Conservation (phyloP, 1,140 invertebrate genomes). For the Wiebesia pumilae region DNA sequence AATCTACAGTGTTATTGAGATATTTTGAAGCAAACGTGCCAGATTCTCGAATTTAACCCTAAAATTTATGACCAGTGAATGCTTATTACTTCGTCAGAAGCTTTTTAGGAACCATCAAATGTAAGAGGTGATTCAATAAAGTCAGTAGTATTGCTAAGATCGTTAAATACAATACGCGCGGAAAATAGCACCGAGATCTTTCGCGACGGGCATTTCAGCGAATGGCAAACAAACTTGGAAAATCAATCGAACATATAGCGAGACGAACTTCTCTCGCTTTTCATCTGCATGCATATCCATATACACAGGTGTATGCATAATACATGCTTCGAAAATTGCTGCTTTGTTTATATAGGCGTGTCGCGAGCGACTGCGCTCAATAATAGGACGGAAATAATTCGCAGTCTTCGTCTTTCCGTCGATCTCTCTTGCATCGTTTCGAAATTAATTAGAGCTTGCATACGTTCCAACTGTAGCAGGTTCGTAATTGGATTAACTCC, state of each 20-base stretch:
- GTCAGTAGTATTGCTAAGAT: background rate
- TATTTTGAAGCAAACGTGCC: background rate
- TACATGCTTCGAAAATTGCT: slow-evolving; percentile 24
- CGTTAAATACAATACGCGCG: background rate
- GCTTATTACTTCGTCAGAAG: background rate
- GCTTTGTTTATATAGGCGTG: slow-evolving; percentile 46
- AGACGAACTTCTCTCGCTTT: slow-evolving; percentile 6
- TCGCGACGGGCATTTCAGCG: background rate
- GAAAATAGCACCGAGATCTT: background rate
- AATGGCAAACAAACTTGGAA: slow-evolving; percentile 28
- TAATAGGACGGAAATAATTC: slow-evolving; percentile 58
- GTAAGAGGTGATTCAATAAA: background rate
- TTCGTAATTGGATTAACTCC: slow-evolving; percentile 55
- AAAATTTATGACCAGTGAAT: background rate
- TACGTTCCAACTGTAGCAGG: background rate
- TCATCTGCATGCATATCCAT: background rate
- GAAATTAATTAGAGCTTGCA: slow-evolving; percentile 49
- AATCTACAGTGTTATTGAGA: background rate
- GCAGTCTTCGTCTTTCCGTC: slow-evolving; percentile 16
- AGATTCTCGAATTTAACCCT: background rate
- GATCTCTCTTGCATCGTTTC: slow-evolving; percentile 9
- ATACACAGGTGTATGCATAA: background rate
- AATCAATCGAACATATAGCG: slow-evolving; percentile 26
- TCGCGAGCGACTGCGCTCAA: slow-evolving; percentile 13
- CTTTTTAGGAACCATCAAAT: background rate